phyloP scores from a whole-genome alignment of 37 sponge, comb jelly and placozoan genomes.

The Crambe crambe region DNA sequence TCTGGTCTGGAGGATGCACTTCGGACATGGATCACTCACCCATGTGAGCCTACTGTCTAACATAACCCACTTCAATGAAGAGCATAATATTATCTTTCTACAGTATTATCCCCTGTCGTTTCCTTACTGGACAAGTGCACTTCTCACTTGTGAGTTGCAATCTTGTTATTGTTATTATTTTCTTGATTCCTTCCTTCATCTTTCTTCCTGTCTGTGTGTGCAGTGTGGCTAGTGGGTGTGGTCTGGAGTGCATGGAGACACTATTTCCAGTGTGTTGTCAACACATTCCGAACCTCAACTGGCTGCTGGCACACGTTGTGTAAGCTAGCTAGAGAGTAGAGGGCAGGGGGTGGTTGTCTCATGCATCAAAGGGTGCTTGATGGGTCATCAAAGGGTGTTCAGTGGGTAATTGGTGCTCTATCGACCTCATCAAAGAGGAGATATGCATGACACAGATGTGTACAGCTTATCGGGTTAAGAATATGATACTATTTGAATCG shows the following conservation, averaged over 20 bases:
- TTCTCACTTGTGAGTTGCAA: not conserved
- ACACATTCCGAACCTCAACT: constrained; percentile 21
- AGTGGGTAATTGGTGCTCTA: too few species aligned
- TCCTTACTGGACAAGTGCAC: constrained; percentile 9
- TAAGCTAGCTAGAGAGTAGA: too few species aligned
- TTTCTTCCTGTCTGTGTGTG: not conserved
- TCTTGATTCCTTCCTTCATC: not conserved
- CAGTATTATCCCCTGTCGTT: not conserved
- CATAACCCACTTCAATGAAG: too few species aligned
- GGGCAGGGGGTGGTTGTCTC: too few species aligned
- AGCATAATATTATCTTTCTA: not conserved
- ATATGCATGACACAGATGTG: too few species aligned
- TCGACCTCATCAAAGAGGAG: too few species aligned
- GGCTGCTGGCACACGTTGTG: constrained; percentile 33
- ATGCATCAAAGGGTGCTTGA: too few species aligned
- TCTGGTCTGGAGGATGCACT: constrained; percentile 11
- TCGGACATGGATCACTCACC: constrained; percentile 1
- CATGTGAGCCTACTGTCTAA: not conserved
- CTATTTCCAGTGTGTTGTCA: constrained; percentile 8
- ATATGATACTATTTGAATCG: too few species aligned
- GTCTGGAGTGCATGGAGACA: constrained; percentile 16
- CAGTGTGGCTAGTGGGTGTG: constrained; percentile 1
- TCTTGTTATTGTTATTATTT: not conserved
- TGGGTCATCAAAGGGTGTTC: too few species aligned
- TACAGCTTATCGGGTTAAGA: too few species aligned